A percentile compares a stretch with the other conserved stretches of the same genome.
These are phyloP conservation scores for Mythimna impura DNA, from an alignment of 2,888 invertebrate species.

Conservation along the genomic window DNA sequence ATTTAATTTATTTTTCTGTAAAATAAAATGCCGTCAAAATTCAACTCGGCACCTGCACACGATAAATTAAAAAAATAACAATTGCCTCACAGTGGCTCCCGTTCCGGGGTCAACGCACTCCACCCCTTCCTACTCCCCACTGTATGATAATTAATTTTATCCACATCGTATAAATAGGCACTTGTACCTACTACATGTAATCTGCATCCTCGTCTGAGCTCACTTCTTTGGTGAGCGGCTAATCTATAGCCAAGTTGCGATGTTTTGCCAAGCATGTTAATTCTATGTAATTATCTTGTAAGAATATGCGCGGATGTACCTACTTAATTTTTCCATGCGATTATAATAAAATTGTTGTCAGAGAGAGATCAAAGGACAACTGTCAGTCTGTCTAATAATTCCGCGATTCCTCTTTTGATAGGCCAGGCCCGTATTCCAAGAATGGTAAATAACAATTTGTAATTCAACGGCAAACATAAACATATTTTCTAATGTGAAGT, in stretches of 20 bases:
- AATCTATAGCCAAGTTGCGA: conserved; percentile 42
- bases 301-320: conserved; percentile 39
- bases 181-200: conserved; percentile 53
- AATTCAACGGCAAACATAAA: conserved; percentile 48
- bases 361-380: conserved; percentile 39
- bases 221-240: conserved; percentile 39
- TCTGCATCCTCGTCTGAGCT: conserved; percentile 53
- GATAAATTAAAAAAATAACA: conserved; percentile 67
- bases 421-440: conserved; percentile 18
- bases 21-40: conserved; percentile 58
- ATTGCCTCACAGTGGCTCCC: conserved; percentile 63
- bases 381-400: conserved; percentile 28
- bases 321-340: conserved; percentile 35
- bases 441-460: conserved; percentile 49
- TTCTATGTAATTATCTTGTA: conserved; percentile 38
- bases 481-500: conserved; percentile 53
- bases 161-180: conserved; percentile 66
- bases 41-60: conserved; percentile 66
- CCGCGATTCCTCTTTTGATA: conserved; percentile 21
- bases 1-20: conserved; percentile 46
- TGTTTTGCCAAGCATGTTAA: conserved; percentile 36
- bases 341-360: conserved; percentile 21
- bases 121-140: conserved; percentile 70
- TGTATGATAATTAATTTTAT: conserved; percentile 72
- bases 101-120: conserved; percentile 68